Evolutionary conservation across 2,113 vertebrate genomes (phyloP).

Genomic region (Brachyistius frenatus): DNA sequence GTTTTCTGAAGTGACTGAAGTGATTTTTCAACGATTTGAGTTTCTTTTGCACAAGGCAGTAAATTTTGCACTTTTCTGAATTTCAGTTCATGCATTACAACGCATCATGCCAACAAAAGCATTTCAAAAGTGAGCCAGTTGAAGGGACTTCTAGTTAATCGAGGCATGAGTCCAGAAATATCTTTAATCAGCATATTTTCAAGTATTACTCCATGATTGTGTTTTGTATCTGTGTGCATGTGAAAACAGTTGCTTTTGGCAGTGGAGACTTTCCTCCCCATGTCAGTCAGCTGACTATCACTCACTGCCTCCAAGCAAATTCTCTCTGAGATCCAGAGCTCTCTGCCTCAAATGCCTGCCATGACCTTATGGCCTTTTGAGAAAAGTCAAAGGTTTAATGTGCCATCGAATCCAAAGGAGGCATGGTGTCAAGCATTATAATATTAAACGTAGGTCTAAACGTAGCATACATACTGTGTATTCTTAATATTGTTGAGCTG

Average conservation of each 20-base stretch:
- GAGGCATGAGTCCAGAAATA: not conserved
- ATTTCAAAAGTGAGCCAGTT: not conserved
- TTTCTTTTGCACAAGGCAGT: too few species aligned
- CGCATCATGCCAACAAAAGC: not conserved
- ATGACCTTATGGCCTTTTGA: slow-evolving; percentile 35
- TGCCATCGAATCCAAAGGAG: not conserved
- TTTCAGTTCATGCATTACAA: not conserved
- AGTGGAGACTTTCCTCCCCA: slow-evolving; percentile 55
- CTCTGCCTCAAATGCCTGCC: slow-evolving; percentile 5
- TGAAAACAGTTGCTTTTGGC: slow-evolving; percentile 44
- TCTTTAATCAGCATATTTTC: slow-evolving; percentile 37
- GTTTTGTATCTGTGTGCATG: slow-evolving; percentile 39
- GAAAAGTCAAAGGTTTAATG: not conserved
- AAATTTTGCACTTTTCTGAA: not conserved
- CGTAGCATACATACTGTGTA: too few species aligned
- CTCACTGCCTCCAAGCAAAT: slow-evolving; percentile 43
- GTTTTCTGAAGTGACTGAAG: too few species aligned
- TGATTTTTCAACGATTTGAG: too few species aligned
- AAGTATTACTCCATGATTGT: slow-evolving; percentile 7
- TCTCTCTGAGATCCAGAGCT: slow-evolving; percentile 37
- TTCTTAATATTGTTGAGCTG: too few species aligned
- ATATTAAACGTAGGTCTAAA: not conserved
- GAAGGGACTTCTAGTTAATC: slow-evolving; percentile 14
- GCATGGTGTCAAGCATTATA: not conserved
- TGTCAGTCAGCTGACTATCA: slow-evolving; percentile 74